These are phyloP conservation scores for Eutrigla gurnardus DNA, from an alignment of 2,797 vertebrate genomes.

Conservation along the genomic window DNA sequence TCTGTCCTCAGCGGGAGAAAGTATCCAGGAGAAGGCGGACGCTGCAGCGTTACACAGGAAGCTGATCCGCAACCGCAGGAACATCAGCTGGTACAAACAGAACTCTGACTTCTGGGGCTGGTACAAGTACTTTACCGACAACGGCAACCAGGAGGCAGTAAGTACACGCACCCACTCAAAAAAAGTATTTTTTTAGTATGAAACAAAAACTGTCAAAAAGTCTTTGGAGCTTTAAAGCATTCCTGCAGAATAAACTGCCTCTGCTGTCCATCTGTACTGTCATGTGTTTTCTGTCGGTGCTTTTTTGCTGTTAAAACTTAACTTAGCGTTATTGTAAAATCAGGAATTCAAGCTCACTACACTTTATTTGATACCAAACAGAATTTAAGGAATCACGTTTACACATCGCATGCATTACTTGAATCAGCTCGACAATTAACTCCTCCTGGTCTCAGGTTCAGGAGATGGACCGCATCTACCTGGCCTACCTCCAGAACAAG, in stretches of 20 bases:
- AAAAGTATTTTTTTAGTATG: neutral
- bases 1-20: slow-evolving; percentile 54
- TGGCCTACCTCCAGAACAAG: slow-evolving; percentile 87
- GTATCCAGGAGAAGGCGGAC: slow-evolving; percentile 53
- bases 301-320: too few relatives aligned
- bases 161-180: slow-evolving; percentile 55
- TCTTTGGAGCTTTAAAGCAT: too few relatives aligned
- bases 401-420: too few relatives aligned
- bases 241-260: too few relatives aligned
- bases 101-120: slow-evolving; percentile 88
- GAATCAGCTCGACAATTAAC: neutral
- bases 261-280: too few relatives aligned
- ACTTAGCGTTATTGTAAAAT: too few relatives aligned
- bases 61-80: slow-evolving; percentile 83
- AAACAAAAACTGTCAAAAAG: too few relatives aligned
- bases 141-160: slow-evolving; percentile 85
- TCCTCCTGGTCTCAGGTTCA: slow-evolving; percentile 56
- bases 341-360: too few relatives aligned
- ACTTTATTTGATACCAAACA: neutral
- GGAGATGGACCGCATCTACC: slow-evolving; percentile 86
- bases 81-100: slow-evolving; percentile 88
- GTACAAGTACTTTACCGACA: slow-evolving; percentile 88
- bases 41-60: slow-evolving; percentile 60
- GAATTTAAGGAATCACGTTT: neutral
- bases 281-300: too few relatives aligned